A percentile compares a stretch with the other conserved stretches of the same genome.
Conservation (phyloP, 2,797 vertebrate species). For the Euphonia xanthogaster region DNA sequence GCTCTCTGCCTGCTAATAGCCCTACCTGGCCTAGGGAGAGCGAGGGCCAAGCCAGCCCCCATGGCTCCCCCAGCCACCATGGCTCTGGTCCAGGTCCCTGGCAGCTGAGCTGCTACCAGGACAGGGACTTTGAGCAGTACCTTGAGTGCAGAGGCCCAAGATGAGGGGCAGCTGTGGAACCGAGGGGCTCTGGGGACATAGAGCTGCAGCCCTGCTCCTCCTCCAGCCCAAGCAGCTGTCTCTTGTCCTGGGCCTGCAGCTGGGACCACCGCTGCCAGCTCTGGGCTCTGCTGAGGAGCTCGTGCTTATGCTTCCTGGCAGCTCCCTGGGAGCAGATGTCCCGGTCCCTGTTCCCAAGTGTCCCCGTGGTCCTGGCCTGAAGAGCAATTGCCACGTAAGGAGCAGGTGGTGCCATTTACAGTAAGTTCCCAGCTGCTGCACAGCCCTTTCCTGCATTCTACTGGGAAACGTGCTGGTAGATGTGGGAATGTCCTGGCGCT, state of each 20-base stretch:
- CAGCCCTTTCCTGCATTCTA: conserved; percentile 59
- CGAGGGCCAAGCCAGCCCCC: neutral
- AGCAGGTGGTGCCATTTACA: conserved; percentile 69
- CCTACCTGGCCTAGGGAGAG: neutral
- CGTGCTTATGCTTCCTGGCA: neutral
- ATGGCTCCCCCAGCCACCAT: fast-evolving
- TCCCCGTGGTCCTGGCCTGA: neutral
- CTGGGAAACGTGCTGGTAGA: neutral
- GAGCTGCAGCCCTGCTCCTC: neutral
- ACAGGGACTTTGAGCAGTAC: neutral
- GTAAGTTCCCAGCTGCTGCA: conserved; percentile 63
- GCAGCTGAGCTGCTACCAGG: fast-evolving
- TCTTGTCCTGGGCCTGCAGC: neutral
- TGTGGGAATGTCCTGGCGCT: conserved; percentile 36
- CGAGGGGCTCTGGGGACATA: fast-evolving
- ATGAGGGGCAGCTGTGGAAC: neutral
- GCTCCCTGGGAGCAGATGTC: neutral
- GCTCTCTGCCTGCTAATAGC: neutral
- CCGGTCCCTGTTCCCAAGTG: neutral
- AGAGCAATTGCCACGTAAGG: conserved; percentile 49
- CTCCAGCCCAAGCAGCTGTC: neutral
- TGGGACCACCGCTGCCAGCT: neutral
- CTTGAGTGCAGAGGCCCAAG: neutral
- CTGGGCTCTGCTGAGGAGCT: fast-evolving
- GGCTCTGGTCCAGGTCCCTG: neutral